Evolutionary conservation across 2,888 invertebrate species (phyloP).

Genomic region (Latrodectus hesperus): DNA sequence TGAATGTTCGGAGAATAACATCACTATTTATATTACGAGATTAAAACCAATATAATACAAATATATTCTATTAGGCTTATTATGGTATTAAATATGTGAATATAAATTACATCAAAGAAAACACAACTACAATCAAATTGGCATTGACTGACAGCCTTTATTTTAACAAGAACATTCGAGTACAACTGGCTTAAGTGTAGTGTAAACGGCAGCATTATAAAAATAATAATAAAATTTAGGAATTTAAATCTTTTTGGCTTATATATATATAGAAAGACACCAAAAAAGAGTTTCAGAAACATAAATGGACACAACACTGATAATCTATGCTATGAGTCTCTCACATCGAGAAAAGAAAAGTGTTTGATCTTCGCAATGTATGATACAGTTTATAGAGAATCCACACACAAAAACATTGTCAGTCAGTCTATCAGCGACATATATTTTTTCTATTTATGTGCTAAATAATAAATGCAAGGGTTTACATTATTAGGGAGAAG

Average conservation of each 20-base stretch:
- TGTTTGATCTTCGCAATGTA: neutral
- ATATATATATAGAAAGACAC: slow-evolving; percentile 28
- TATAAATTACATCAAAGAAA: neutral
- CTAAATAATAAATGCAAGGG: neutral
- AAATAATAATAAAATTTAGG: slow-evolving; percentile 67
- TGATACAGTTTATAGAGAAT: neutral
- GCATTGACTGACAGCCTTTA: slow-evolving; percentile 55
- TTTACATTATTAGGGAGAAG: neutral
- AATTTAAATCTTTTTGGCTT: slow-evolving; percentile 42
- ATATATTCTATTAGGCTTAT: too few species aligned
- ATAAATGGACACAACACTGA: slow-evolving; percentile 37
- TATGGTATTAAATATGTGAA: neutral
- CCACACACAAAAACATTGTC: neutral
- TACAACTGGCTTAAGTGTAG: slow-evolving; percentile 60
- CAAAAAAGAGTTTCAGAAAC: slow-evolving; percentile 26
- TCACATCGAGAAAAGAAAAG: slow-evolving; percentile 1
- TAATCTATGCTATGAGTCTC: slow-evolving; percentile 14
- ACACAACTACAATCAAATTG: neutral
- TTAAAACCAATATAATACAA: too few species aligned
- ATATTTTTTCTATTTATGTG: neutral
- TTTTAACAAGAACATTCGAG: slow-evolving; percentile 56
- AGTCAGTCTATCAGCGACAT: neutral
- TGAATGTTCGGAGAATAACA: too few species aligned
- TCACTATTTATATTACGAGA: too few species aligned
- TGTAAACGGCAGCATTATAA: slow-evolving; percentile 66